Percentiles rank a stretch among this genome's conserved stretches.
Conservation (phyloP, 2,113 vertebrate species). For the Mustela lutreola region DNA sequence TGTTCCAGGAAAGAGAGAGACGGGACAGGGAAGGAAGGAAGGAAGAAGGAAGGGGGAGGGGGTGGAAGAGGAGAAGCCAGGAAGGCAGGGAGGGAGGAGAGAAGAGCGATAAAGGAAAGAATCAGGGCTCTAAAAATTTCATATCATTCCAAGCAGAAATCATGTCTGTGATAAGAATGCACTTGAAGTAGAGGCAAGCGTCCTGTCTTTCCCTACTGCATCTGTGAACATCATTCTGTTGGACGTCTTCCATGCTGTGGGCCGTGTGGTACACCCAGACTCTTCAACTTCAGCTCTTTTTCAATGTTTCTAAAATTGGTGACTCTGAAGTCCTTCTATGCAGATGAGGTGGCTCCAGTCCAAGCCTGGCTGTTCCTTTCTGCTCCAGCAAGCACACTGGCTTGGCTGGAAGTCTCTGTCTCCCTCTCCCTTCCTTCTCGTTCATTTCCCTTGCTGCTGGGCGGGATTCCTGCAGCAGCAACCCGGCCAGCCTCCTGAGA, state of each 20-base stretch:
- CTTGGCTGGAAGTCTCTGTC: neutral
- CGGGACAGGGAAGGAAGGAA: neutral
- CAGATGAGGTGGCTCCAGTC: neutral
- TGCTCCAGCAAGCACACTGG: neutral
- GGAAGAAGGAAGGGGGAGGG: neutral
- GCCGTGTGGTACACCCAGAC: neutral
- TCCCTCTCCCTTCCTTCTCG: neutral
- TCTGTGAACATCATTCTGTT: neutral
- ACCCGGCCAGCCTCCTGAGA: neutral
- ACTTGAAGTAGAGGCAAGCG: neutral
- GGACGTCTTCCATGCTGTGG: neutral
- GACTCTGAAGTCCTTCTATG: slow-evolving; percentile 14
- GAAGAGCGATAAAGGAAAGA: neutral
- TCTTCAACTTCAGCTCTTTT: neutral
- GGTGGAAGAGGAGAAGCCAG: too few relatives aligned
- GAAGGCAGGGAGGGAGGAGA: neutral
- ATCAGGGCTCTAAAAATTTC: neutral
- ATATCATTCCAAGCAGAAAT: neutral
- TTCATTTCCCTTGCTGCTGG: neutral
- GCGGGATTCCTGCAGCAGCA: neutral
- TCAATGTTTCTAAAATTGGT: neutral
- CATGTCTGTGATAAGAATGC: neutral
- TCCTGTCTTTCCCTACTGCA: neutral
- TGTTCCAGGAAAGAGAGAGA: neutral
- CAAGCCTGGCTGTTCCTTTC: neutral